Conservation (phyloP, 2,797 vertebrate genomes). For the Smutsia temminckii region DNA sequence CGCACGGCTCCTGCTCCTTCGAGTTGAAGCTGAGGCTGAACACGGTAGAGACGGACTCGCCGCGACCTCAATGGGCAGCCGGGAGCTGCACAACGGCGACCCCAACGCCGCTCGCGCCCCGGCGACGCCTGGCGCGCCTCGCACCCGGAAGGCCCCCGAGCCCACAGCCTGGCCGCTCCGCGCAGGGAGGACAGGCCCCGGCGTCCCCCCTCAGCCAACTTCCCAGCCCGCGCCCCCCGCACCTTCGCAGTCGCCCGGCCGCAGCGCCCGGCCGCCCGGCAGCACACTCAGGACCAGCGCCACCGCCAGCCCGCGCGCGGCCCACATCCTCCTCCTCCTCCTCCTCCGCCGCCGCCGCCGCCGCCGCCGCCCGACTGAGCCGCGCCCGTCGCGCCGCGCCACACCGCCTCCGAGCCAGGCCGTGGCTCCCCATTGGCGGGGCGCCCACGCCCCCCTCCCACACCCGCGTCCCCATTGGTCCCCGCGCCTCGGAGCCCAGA, state of each 20-base stretch:
- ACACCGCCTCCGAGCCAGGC: slow-evolving; percentile 7
- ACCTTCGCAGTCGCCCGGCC: slow-evolving; percentile 94
- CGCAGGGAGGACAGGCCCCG: neutral
- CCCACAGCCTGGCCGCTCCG: too few species aligned
- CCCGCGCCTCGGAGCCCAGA: neutral
- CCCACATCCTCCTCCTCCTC: slow-evolving; percentile 80
- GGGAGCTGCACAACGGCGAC: too few species aligned
- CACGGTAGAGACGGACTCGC: slow-evolving; percentile 44
- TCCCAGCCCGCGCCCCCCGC: slow-evolving; percentile 37
- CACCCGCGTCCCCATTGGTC: slow-evolving; percentile 47
- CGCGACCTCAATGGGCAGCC: slow-evolving; percentile 44
- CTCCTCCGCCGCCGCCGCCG: neutral
- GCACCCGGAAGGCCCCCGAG: too few species aligned
- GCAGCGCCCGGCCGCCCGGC: slow-evolving; percentile 85
- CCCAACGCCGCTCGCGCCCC: too few species aligned
- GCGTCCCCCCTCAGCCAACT: neutral
- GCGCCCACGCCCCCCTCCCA: slow-evolving; percentile 24
- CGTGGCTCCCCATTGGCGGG: slow-evolving; percentile 65
- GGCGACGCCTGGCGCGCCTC: too few species aligned
- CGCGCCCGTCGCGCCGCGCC: slow-evolving; percentile 58
- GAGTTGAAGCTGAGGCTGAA: slow-evolving; percentile 16
- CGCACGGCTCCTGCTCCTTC: neutral
- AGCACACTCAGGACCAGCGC: slow-evolving; percentile 89
- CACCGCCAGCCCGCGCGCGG: slow-evolving; percentile 87
- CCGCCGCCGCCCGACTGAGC: slow-evolving; percentile 57